These are phyloP conservation scores for Matsumyia berberina DNA, from an alignment of 2,888 invertebrate species.

Conservation along the genomic window DNA sequence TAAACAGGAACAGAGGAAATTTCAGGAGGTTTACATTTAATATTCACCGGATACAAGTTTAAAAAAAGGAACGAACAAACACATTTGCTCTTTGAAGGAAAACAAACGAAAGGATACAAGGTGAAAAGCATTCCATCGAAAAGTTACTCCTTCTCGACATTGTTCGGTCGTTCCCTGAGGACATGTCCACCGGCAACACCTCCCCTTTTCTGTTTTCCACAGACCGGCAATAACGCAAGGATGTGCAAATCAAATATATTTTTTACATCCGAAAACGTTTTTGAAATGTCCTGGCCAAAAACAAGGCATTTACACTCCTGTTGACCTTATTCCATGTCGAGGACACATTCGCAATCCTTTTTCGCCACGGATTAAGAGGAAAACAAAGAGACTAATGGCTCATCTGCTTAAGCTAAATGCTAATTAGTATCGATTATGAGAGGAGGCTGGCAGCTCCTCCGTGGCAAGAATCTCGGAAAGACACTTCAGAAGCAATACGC, in stretches of 20 bases:
- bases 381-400: constrained; percentile 41
- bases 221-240: not conserved
- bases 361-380: constrained; percentile 37
- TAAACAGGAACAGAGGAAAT: not conserved
- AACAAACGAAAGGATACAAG: constrained; percentile 30
- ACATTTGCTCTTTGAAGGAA: not conserved
- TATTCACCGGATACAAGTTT: constrained; percentile 40
- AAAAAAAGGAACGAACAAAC: not conserved
- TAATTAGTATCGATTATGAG: constrained; percentile 66
- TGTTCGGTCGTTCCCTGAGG: constrained; percentile 26
- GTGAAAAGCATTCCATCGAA: constrained; percentile 53
- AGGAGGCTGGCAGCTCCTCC: constrained; percentile 9
- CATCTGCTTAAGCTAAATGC: constrained; percentile 45
- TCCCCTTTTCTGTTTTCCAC: not conserved
- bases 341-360: not conserved
- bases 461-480: constrained; percentile 5
- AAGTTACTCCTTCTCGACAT: constrained; percentile 45
- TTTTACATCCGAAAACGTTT: constrained; percentile 24
- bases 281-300: not conserved
- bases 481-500: constrained; percentile 35
- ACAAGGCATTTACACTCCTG: not conserved
- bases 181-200: not conserved
- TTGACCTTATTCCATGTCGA: constrained; percentile 3
- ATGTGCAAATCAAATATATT: constrained; percentile 33
- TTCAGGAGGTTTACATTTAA: constrained; percentile 32